Base-by-base conservation (phyloP, 2,888 invertebrate genomes). In the Pegoplata infirma region DNA sequence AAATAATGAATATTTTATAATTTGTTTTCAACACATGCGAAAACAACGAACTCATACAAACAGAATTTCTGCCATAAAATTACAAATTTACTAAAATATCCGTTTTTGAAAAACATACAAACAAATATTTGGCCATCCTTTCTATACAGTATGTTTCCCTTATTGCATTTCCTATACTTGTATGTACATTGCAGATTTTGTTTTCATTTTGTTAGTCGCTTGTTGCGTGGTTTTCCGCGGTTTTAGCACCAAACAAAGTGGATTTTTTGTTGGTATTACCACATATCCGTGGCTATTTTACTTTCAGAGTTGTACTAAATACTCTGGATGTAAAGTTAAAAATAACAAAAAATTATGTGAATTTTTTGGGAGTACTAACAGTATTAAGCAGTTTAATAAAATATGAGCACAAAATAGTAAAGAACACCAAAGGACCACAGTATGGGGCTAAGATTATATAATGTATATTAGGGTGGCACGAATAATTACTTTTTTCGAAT, bases 211-310 rank as follows among this genome's bases (percentile, higher is more conserved):
- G 12, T 12, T 3, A 40, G n/a, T 14, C n/a, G 14, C 14, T 51
- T n/a, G 51, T 25, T 23, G 25, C 25, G 25, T 51, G 51, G 51
- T 51, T 51, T 51, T 51, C 51, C 51, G 14, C 51, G 14, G 19
- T 51, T 51, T 51, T 51, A 51, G 23, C 51, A 23, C 51, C 14
- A 51, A 51, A 51, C 23, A 51, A 6, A 51, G 5, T 49, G n/a
- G n/a, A n/a, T 51, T 49, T 51, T 23, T n/a, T 47, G 16, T 17
- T 17, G n/a, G n/a, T n/a, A n/a, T n/a, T 7, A 8, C 51, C 51
- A 51, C 51, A 51, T 23, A 21, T n/a, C 49, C 23, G 49, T 51
- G 23, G 49, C 4, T 6, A 51, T 51, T 21, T 23, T 23, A 51
- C 23, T 16, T 51, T 12, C 4, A 6, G 10, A 36, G 7, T 36